These are phyloP conservation scores for Xerus rutilus DNA, from an alignment of 2,797 vertebrate genomes.

Conservation along the genomic window DNA sequence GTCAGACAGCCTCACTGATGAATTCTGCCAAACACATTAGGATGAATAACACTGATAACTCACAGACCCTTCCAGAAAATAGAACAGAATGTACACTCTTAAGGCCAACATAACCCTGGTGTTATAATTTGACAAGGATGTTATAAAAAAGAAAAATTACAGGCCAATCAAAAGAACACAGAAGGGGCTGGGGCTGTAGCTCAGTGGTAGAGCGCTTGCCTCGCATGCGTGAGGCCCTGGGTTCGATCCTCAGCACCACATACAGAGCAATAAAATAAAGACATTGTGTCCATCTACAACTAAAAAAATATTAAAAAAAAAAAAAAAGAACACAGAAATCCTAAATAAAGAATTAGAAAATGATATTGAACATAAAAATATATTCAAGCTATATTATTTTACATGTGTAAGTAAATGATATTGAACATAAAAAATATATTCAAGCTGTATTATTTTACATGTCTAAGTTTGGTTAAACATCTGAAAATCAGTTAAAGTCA, in stretches of 20 bases:
- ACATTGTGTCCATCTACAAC: too few species aligned
- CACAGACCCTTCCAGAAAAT: not conserved
- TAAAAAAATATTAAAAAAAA: too few species aligned
- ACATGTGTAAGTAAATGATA: not conserved
- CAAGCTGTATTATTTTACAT: not conserved
- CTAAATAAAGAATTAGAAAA: not conserved
- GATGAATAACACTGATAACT: not conserved
- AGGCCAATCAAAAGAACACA: not conserved
- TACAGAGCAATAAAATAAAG: too few species aligned
- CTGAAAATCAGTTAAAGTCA: constrained; percentile 31
- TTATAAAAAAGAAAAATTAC: not conserved
- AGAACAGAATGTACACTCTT: not conserved
- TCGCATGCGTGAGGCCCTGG: too few species aligned
- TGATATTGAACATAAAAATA: not conserved
- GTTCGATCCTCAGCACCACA: too few species aligned
- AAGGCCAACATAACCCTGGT: not conserved
- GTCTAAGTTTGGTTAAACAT: not conserved
- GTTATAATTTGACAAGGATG: not conserved
- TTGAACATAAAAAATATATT: not conserved
- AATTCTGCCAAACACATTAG: not conserved
- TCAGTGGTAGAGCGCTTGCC: too few species aligned
- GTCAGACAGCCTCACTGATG: not conserved
- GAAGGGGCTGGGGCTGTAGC: too few species aligned
- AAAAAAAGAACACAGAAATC: not conserved
- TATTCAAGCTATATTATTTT: not conserved